Evolutionary conservation across 2,797 vertebrate species (phyloP), one percentile per base, ranked within the genome.

Genomic region (Sebastes diploproa): DNA sequence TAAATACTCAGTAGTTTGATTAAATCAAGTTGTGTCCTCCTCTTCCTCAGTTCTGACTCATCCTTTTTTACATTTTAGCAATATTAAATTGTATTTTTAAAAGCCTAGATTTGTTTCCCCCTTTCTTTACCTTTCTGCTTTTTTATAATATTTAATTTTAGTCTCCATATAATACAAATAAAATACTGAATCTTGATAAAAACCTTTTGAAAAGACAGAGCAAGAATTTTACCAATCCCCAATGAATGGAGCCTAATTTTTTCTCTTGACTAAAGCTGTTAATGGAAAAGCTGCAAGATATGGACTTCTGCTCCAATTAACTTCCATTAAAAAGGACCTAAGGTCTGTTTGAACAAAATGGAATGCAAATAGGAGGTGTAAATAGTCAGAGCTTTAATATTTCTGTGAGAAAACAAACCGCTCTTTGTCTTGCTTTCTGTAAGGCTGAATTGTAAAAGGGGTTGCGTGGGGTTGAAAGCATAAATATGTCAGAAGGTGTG

Each of bases 1-100:
- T 69, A 25, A 75, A 63, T 62, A 23, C 20, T 30, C 12, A 38
- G 70, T 65, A 42, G 11, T 75, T 87, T 81, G 5, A 69, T 65
- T 32, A 38, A 59, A 63, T 80, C 56, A 3, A 7, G 59, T 64
- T 59, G 75, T 73, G 77, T 75, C 29, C 25, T 46, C 54, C 29
- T 54, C 20, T 25, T 54, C 20, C 13, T 29, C 6, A 1, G 14
- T 32, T 77, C 46, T 66, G 75, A 66, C 27, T 67, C 29, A 55
- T 59, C 58, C 14, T 27, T 46, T 68, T 65, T 34, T 65, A 22
- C 22, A 22, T 54, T 78, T 76, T 23, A 38, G 8, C 58, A 76
- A 58, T 36, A 11, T 5, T 62, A 7, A 64, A 14, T 52, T 69
- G 9, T 52, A 25, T 58, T 59, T 22, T 22, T 72, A n/a, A 73